Evolutionary conservation across 2,113 vertebrate species (phyloP).

Genomic region (Progne subis): DNA sequence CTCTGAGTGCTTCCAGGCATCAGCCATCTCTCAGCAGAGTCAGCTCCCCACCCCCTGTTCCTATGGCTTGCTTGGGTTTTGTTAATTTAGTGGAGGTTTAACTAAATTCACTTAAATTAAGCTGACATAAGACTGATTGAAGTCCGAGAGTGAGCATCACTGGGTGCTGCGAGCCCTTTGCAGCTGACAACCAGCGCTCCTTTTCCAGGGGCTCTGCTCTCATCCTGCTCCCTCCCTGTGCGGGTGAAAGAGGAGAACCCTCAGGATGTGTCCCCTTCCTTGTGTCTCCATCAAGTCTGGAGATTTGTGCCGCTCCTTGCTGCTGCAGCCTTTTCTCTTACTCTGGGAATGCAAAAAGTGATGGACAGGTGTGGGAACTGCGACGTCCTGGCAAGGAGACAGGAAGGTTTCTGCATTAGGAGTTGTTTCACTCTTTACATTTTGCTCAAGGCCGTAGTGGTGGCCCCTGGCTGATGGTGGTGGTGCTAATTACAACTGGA

Average conservation of each 20-base stretch:
- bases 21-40: neutral
- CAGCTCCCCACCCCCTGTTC: neutral
- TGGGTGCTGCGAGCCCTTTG: neutral
- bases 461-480: neutral
- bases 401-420: neutral
- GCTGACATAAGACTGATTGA: neutral
- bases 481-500: neutral
- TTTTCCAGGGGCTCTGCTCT: neutral
- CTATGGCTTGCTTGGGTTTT: neutral
- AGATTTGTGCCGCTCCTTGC: neutral
- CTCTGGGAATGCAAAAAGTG: neutral
- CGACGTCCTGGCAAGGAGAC: neutral
- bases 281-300: neutral
- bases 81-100: neutral
- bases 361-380: neutral
- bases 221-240: neutral
- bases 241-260: neutral
- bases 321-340: neutral
- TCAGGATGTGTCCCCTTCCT: neutral
- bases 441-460: neutral
- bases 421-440: neutral
- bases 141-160: neutral
- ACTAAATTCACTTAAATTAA: neutral
- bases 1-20: neutral
- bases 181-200: rapidly evolving